Base-by-base conservation (phyloP, 2,113 vertebrate genomes). In the Lepus americanus region DNA sequence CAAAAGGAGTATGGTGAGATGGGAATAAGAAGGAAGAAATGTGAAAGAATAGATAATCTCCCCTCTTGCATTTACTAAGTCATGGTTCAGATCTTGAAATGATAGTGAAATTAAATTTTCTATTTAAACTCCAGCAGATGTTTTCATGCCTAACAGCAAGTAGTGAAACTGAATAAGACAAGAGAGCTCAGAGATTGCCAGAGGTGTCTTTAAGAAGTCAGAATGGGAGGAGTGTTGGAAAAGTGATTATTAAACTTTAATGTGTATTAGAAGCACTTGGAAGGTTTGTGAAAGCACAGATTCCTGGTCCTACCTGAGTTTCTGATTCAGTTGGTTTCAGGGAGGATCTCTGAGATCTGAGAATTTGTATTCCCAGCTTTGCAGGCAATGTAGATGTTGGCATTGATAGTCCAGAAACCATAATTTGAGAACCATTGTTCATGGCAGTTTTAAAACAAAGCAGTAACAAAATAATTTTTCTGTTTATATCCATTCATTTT, bases 111-210 rank as follows among this genome's bases (percentile, higher is more conserved):
- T 69, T n/a, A 78, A 63, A 49, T 27, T 91, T 88, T 70, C 17
- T 33, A 29, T 51, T 81, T 70, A 49, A 72, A 13, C 3, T 73
- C 19, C 72, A 11, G 33, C 33, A 64, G 44, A 64, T 36, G 2
- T 76, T 87, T 64, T 64, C 63, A 93, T 63, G 36, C 9, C 33
- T 93, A 63, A 88, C 90, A 49, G 72, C 67, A 81, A 74, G 6
- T 25, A 67, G 9, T 66, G 67, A 64, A 66, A 36, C 13, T 64
- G 29, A 81, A 44, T 27, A 31, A 66, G 9, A 14, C 1, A 33
- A n/a, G 33, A 80, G 90, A 85, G 39, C 39, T 79, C 85, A 66
- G 16, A 19, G 12, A 67, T 53, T 93, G 9, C 83, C 69, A 93
- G n/a, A 66, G 16, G 12, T 29, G 13, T 77, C 53, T 33, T 77